Percentiles rank a stretch among this genome's conserved stretches.
Evolutionary conservation across 64 coral and sea anemone genomes (phyloP).

Genomic region (Porites lutea): DNA sequence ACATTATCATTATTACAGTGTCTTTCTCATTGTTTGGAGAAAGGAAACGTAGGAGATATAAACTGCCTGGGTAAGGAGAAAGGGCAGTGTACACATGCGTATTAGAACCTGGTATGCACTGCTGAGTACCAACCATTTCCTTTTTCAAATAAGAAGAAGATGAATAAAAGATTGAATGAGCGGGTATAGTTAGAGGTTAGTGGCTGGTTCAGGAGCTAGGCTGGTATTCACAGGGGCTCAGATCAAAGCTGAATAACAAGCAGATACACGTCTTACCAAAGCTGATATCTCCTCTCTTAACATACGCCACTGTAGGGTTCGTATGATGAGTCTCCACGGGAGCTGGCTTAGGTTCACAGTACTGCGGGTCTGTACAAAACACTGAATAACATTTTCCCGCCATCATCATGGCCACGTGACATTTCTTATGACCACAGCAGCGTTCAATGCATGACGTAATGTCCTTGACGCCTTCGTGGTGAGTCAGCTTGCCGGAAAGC

Average conservation of each 20-base stretch:
- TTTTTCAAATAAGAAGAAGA: too few relatives aligned
- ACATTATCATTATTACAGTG: too few relatives aligned
- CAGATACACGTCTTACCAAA: slow-evolving; percentile 69
- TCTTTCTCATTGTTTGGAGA: too few relatives aligned
- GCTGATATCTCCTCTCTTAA: slow-evolving; percentile 85
- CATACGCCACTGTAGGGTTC: slow-evolving; percentile 90
- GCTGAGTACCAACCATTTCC: too few relatives aligned
- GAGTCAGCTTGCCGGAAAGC: slow-evolving; percentile 90
- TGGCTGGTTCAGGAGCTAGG: too few relatives aligned
- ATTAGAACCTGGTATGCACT: too few relatives aligned
- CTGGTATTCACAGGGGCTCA: too few relatives aligned
- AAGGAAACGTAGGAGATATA: too few relatives aligned
- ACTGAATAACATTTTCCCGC: slow-evolving; percentile 88
- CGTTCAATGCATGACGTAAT: slow-evolving; percentile 89
- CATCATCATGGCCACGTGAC: slow-evolving; percentile 96
- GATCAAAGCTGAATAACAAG: neutral
- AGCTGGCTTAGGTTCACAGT: slow-evolving; percentile 80
- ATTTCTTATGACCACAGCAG: slow-evolving; percentile 82
- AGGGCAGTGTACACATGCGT: too few relatives aligned
- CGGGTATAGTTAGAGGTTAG: too few relatives aligned
- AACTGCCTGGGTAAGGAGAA: too few relatives aligned
- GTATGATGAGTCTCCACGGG: slow-evolving; percentile 77
- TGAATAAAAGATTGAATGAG: too few relatives aligned
- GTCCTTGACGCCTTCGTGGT: slow-evolving; percentile 68
- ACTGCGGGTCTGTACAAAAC: slow-evolving; percentile 82